Conservation (phyloP, 2,113 vertebrate species). For the Hyperopisus bebe region DNA sequence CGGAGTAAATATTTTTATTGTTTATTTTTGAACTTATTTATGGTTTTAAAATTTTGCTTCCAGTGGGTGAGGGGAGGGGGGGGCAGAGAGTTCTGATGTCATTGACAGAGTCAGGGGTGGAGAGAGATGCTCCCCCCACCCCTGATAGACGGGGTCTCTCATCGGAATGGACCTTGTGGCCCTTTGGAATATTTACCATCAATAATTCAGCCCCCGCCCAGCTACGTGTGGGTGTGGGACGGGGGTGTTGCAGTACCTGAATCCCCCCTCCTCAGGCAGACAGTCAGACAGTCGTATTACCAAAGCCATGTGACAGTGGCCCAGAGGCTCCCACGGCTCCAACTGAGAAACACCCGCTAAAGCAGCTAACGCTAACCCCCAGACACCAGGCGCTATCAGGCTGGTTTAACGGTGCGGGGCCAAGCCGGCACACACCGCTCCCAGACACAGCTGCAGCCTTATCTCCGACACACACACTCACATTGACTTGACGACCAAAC, state of each 20-base stretch:
- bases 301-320: not conserved
- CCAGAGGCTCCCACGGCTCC: not conserved
- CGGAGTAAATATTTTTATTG: not conserved
- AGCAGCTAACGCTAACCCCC: not conserved
- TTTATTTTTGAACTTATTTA: not conserved
- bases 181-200: conserved; percentile 20
- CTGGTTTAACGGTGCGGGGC: not conserved
- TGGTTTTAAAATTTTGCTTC: not conserved
- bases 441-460: not conserved
- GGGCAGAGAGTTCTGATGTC: not conserved
- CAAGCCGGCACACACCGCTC: not conserved
- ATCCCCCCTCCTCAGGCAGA: not conserved
- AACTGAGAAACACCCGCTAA: not conserved
- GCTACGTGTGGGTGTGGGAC: not conserved
- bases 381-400: not conserved
- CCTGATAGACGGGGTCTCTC: conserved; percentile 6
- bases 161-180: conserved; percentile 2
- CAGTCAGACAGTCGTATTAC: not conserved
- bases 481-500: not conserved
- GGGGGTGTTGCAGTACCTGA: not conserved
- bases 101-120: not conserved
- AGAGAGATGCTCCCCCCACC: not conserved
- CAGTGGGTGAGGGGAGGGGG: not conserved
- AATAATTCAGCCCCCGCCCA: conserved; percentile 15
- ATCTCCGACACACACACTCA: not conserved